Base-by-base conservation (phyloP, 2,797 vertebrate genomes). In the Etheostoma nigrum region DNA sequence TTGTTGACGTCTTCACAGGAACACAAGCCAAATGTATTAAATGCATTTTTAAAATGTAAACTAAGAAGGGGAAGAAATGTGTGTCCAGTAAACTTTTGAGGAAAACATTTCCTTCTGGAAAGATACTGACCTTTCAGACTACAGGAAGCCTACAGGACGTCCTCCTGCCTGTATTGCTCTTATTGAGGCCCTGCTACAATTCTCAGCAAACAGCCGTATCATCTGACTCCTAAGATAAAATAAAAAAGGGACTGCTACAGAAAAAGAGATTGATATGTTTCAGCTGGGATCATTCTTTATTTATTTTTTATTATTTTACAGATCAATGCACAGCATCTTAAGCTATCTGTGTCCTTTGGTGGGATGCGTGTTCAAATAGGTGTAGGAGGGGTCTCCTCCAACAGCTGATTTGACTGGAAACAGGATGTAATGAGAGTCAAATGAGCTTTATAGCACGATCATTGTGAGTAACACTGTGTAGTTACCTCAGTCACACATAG, bases 401-500 rank as follows among this genome's bases (percentile, higher is more conserved):
- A 60, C 69, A 81, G 79, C 66, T 53, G 71, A 82, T 48, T 12
- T 5, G 52, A 61, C 74, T 80, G 77, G 68, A 81, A 76, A 60
- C 27, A 51, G 36, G 82, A 81, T 61, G 62, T 77, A 79, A 83
- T 73, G 67, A 72, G 79, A 52, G 63, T 79, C 47, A 81, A 87
- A 83, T 68, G 72, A 87, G 83, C 66, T 69, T 49, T 70, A 53
- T 8, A 51, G 68, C 71, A 76, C 84, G 83, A 85, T 85, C 75
- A 78, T 55, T 1, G 47, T 54, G 62, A 88, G 48, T 65, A 80
- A 83, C 78, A 72, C 67, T 33, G 72, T 65, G 82, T 84, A 85
- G 91, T 91, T 86, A 92, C 90, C 79, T 93, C 90, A 93, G 91
- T 91, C 88, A 87, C 93, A 92, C 90, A 91, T 91, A 85, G 89